Conservation (phyloP, 2,113 vertebrate genomes). For the Rhabdomys dilectus region DNA sequence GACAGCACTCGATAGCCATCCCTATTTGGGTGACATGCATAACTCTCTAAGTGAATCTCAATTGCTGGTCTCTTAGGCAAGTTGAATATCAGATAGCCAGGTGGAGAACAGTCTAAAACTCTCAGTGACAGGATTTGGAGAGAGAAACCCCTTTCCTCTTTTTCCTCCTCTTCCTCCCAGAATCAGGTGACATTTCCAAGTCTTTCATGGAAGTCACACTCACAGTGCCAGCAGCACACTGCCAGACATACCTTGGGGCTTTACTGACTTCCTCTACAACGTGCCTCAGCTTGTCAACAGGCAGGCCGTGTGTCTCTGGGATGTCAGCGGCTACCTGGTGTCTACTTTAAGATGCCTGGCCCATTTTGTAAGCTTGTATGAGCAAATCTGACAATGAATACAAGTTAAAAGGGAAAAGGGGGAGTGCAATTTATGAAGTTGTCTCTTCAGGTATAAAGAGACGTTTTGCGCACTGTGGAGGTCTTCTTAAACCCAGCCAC, state of each 20-base stretch:
- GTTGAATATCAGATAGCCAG: background rate
- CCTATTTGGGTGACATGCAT: background rate
- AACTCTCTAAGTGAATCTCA: background rate
- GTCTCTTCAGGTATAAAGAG: conserved; percentile 32
- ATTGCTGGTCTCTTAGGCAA: background rate
- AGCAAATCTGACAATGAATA: background rate
- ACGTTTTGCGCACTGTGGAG: background rate
- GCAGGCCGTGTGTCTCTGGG: background rate
- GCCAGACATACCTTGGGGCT: background rate
- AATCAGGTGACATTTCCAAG: conserved; percentile 43
- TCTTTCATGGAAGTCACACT: background rate
- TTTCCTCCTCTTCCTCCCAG: background rate
- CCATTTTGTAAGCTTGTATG: background rate
- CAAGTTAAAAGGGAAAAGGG: background rate
- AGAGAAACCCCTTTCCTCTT: background rate
- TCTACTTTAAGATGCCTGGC: background rate
- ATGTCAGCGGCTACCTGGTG: background rate
- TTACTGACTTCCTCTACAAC: background rate
- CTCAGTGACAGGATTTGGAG: background rate
- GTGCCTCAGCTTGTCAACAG: background rate
- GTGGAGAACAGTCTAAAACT: background rate
- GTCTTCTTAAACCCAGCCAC: background rate
- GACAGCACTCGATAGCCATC: background rate
- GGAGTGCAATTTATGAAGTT: background rate
- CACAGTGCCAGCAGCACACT: background rate